Evolutionary conservation across 2,888 invertebrate species (phyloP).

Genomic region (Scelioninae gen. 1): DNA sequence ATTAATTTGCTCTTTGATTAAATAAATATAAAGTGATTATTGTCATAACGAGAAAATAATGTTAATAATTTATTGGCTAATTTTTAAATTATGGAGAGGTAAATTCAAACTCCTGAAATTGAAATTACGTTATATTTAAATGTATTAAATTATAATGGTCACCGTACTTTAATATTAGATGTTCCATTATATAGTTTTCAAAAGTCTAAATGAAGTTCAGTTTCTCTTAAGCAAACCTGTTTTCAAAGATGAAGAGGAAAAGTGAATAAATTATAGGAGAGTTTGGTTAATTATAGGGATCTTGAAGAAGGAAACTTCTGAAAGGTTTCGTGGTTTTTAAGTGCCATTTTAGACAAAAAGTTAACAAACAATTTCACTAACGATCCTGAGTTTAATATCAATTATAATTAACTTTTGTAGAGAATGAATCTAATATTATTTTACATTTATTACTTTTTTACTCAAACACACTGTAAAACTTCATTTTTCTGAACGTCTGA

Average conservation of each 20-base stretch:
- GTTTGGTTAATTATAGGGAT: constrained; percentile 39
- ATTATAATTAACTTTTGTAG: too few relatives aligned
- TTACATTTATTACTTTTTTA: too few relatives aligned
- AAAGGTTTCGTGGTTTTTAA: constrained; percentile 24
- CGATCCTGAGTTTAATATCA: too few relatives aligned
- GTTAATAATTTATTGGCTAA: too few relatives aligned
- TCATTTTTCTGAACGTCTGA: too few relatives aligned
- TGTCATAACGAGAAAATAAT: too few relatives aligned
- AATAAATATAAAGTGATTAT: too few relatives aligned
- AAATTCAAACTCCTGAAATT: background rate
- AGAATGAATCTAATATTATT: too few relatives aligned
- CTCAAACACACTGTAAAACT: too few relatives aligned
- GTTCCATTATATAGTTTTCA: constrained; percentile 16
- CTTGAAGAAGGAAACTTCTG: constrained; percentile 36
- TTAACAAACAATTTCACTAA: constrained; percentile 2
- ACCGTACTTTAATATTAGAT: constrained; percentile 26
- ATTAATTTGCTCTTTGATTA: too few relatives aligned
- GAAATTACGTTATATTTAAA: background rate
- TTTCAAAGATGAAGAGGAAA: constrained; percentile 31
- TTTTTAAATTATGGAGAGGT: too few relatives aligned
- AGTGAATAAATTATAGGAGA: constrained; percentile 40
- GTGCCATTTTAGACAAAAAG: constrained; percentile 16
- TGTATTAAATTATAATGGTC: constrained; percentile 10
- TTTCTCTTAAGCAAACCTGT: constrained; percentile 31
- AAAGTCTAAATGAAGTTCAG: constrained; percentile 33